Evolutionary conservation across 2,888 invertebrate species (phyloP).

Genomic region (Esperia sulphurella): DNA sequence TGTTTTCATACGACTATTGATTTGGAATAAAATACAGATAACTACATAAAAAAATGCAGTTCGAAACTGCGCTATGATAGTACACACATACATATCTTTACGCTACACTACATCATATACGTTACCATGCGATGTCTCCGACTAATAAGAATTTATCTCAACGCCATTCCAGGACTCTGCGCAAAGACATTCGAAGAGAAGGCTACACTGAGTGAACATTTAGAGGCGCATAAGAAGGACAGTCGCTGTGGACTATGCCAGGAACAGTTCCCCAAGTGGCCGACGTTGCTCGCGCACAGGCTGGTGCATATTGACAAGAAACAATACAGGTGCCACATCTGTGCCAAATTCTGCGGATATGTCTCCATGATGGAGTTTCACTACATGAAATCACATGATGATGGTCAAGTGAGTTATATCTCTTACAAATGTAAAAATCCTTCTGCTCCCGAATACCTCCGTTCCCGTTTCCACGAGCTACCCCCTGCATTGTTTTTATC

Average conservation of each 20-base stretch:
- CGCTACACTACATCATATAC: too few species aligned
- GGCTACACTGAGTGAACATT: constrained; percentile 28
- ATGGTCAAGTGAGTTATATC: constrained; percentile 33
- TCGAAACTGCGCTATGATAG: too few species aligned
- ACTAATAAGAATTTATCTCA: too few species aligned
- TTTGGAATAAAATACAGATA: too few species aligned
- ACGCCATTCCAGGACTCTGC: constrained; percentile 5
- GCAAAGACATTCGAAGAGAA: constrained; percentile 6
- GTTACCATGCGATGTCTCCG: too few species aligned
- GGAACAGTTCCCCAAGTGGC: constrained; percentile 28
- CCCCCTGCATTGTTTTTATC: too few species aligned
- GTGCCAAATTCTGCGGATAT: constrained; percentile 25
- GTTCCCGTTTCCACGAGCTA: too few species aligned
- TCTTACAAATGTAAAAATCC: not conserved
- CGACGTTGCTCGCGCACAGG: constrained; percentile 45
- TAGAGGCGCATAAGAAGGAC: constrained; percentile 37
- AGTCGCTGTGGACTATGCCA: constrained; percentile 36
- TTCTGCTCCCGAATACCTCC: too few species aligned
- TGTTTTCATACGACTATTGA: too few species aligned
- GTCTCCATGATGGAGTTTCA: constrained; percentile 39
- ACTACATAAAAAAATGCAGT: too few species aligned
- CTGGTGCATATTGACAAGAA: constrained; percentile 33
- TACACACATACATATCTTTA: too few species aligned
- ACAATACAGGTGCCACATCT: constrained; percentile 42
- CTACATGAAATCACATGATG: constrained; percentile 38